A percentile compares a stretch with the other conserved stretches of the same genome.
phyloP scores from a whole-genome alignment of 2,113 vertebrate genomes.

The Oxygymnocypris stewartii region DNA sequence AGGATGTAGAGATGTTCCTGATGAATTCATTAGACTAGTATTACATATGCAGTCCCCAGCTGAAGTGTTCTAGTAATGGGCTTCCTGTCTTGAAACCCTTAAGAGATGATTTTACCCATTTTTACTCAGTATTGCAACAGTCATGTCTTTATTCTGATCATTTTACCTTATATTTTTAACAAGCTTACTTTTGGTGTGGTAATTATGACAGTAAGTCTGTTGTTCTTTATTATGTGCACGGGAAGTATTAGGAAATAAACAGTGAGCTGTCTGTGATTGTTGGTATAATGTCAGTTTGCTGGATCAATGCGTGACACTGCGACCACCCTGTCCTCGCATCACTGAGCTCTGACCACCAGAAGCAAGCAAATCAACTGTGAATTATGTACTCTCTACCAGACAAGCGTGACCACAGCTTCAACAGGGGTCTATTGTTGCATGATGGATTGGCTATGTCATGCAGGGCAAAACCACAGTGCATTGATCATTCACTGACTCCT shows the following conservation, averaged over 20 bases:
- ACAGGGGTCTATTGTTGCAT: slow-evolving; percentile 27
- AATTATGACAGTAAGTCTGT: not conserved
- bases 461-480: slow-evolving; percentile 27
- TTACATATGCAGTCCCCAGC: slow-evolving; percentile 46
- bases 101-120: slow-evolving; percentile 18
- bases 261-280: slow-evolving; percentile 50
- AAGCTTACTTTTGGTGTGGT: not conserved
- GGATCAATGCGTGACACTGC: slow-evolving; percentile 10
- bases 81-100: slow-evolving; percentile 31
- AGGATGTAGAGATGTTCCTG: slow-evolving; percentile 10
- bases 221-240: not conserved
- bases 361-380: slow-evolving; percentile 46
- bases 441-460: slow-evolving; percentile 36
- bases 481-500: slow-evolving; percentile 39
- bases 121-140: not conserved
- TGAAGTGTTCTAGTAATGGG: slow-evolving; percentile 60
- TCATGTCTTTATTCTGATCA: not conserved
- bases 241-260: not conserved
- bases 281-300: slow-evolving; percentile 51
- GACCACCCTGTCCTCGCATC: slow-evolving; percentile 28
- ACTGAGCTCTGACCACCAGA: slow-evolving; percentile 37
- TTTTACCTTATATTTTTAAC: not conserved
- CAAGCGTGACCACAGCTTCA: slow-evolving; percentile 38
- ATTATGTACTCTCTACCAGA: slow-evolving; percentile 36
- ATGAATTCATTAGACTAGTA: slow-evolving; percentile 43